Evolutionary conservation across 2,113 vertebrate genomes (phyloP).

Genomic region (Atractosteus spatula): DNA sequence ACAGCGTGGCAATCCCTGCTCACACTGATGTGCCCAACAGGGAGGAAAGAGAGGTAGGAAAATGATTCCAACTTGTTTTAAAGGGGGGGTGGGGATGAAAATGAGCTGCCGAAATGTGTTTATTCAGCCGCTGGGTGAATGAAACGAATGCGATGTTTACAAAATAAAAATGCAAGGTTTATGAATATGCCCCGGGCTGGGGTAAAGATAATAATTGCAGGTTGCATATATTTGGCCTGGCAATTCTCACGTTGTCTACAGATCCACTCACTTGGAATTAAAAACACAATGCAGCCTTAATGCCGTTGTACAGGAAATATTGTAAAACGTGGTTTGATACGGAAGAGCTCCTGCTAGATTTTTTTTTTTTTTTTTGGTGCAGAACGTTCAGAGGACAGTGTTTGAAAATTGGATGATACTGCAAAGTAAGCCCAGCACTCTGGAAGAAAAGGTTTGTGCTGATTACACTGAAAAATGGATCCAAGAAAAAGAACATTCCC

Average conservation of each 20-base stretch:
- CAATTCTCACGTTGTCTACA: neutral
- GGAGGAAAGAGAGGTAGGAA: neutral
- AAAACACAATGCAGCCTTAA: neutral
- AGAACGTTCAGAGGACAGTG: too few species aligned
- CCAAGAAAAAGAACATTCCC: too few species aligned
- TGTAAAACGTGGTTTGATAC: too few species aligned
- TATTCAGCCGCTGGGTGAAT: neutral
- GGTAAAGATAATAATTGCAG: neutral
- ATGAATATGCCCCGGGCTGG: neutral
- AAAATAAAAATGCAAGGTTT: constrained; percentile 3
- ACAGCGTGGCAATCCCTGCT: neutral
- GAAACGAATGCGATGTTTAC: neutral
- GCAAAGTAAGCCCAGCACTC: too few species aligned
- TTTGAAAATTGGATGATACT: too few species aligned
- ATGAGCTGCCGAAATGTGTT: neutral
- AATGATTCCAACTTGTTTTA: neutral
- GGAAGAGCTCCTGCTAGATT: too few species aligned
- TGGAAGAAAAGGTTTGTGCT: too few species aligned
- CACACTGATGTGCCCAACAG: neutral
- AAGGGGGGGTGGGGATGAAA: neutral
- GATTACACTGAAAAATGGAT: too few species aligned
- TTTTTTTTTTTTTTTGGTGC: too few species aligned
- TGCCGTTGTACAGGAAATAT: too few species aligned
- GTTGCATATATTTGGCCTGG: neutral
- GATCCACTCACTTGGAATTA: neutral